Conservation (phyloP, 2,888 invertebrate genomes). For the Melipona bicolor region DNA sequence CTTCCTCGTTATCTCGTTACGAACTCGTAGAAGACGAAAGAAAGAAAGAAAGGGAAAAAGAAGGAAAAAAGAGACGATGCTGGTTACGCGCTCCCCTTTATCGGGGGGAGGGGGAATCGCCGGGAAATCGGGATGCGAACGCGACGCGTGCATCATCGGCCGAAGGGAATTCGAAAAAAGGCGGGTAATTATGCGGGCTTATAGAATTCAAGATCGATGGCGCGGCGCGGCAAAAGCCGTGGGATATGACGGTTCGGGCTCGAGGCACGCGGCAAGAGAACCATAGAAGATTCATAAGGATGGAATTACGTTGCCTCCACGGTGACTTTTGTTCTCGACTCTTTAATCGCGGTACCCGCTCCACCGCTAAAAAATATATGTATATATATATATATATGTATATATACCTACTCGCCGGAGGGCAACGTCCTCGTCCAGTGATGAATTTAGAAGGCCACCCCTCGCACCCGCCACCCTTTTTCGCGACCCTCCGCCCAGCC, state of each 20-base stretch:
- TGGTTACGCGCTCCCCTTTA: background rate
- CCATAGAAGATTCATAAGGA: conserved; percentile 66
- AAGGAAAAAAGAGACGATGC: too few relatives aligned
- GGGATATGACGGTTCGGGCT: conserved; percentile 34
- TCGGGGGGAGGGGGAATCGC: conserved; percentile 9
- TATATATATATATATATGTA: background rate
- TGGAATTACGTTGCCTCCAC: conserved; percentile 65
- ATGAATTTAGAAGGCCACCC: conserved; percentile 68
- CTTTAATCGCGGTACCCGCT: conserved; percentile 65
- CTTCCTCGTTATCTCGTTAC: too few relatives aligned
- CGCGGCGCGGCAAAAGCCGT: conserved; percentile 15
- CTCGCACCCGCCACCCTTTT: conserved; percentile 35
- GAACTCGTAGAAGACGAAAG: too few relatives aligned
- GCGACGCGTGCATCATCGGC: background rate
- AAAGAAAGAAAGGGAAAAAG: too few relatives aligned
- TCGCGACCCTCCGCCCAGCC: conserved; percentile 4
- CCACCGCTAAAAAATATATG: conserved; percentile 60
- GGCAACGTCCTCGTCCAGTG: conserved; percentile 66
- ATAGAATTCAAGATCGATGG: conserved; percentile 61
- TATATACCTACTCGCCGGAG: conserved; percentile 39
- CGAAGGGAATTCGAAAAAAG: conserved; percentile 43
- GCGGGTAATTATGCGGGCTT: conserved; percentile 46
- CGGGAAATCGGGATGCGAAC: background rate
- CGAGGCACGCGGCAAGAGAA: conserved; percentile 51
- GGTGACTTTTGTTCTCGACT: conserved; percentile 67